These are phyloP conservation scores for Bathynomus jamesi DNA, from an alignment of 1,140 invertebrate genomes.

Conservation along the genomic window DNA sequence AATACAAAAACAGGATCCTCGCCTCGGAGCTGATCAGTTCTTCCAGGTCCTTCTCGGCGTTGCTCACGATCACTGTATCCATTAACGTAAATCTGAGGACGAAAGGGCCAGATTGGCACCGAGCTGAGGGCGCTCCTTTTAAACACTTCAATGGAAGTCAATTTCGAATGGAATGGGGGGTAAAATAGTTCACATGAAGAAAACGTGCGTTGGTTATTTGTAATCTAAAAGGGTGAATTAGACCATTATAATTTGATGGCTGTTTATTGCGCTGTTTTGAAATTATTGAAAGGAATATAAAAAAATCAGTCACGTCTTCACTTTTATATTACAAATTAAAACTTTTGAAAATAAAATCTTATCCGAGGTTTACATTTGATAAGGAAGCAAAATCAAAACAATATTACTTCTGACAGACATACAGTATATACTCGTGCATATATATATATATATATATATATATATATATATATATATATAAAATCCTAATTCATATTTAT, in stretches of 20 bases:
- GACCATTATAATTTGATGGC: not conserved
- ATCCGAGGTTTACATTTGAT: not conserved
- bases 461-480: not conserved
- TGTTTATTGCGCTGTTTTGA: not conserved
- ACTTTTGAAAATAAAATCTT: not conserved
- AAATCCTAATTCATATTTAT: not conserved
- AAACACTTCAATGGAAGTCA: not conserved
- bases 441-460: slow-evolving; percentile 1
- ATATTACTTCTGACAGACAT: not conserved
- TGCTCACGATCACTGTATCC: slow-evolving; percentile 18
- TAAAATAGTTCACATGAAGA: not conserved
- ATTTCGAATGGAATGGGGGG: not conserved
- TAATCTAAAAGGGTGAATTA: not conserved
- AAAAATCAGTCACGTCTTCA: not conserved
- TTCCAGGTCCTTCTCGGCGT: slow-evolving; percentile 50
- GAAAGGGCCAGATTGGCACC: not conserved
- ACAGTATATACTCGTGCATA: not conserved
- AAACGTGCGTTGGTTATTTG: not conserved
- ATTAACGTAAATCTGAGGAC: slow-evolving; percentile 29
- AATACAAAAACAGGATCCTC: slow-evolving; percentile 88
- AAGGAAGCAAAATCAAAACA: not conserved
- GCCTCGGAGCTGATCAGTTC: slow-evolving; percentile 83
- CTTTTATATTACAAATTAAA: not conserved
- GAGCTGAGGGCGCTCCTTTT: no score
- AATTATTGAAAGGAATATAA: not conserved